These are phyloP conservation scores for Stichodactyla mertensii DNA, from an alignment of 64 coral and sea anemone genomes.

Conservation along the genomic window DNA sequence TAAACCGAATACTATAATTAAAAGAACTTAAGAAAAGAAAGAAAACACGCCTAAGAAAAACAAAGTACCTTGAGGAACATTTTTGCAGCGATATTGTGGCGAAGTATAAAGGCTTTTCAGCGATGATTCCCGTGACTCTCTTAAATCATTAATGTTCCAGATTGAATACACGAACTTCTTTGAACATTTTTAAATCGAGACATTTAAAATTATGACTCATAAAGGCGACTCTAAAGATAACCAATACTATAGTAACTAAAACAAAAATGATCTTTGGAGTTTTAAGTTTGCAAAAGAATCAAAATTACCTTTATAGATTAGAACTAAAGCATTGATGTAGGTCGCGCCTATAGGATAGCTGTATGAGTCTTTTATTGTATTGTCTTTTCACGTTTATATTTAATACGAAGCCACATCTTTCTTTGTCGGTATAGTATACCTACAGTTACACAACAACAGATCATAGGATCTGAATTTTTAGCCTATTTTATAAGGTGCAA, in stretches of 20 bases:
- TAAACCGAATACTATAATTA: not conserved
- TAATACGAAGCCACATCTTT: no score
- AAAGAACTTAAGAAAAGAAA: not conserved
- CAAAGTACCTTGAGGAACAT: not conserved
- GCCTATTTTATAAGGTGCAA: not conserved
- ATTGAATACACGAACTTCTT: not conserved
- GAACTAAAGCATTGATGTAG: not conserved
- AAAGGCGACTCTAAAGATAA: not conserved
- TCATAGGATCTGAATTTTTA: not conserved
- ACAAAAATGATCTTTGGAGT: not conserved
- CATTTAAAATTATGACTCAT: not conserved
- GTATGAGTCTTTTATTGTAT: no score
- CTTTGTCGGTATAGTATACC: not conserved
- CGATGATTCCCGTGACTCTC: not conserved
- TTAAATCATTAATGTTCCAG: not conserved
- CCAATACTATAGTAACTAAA: not conserved
- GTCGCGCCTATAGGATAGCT: not conserved
- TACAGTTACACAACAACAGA: not conserved
- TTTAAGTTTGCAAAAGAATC: no score
- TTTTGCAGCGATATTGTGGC: not conserved
- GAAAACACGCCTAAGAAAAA: not conserved
- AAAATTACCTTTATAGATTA: not conserved
- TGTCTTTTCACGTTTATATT: no score
- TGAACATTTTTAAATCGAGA: not conserved
- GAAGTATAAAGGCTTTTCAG: not conserved